Evolutionary conservation across 1,140 invertebrate species (phyloP), one percentile per base, ranked within the genome.

Genomic region (Drosophila yakuba): DNA sequence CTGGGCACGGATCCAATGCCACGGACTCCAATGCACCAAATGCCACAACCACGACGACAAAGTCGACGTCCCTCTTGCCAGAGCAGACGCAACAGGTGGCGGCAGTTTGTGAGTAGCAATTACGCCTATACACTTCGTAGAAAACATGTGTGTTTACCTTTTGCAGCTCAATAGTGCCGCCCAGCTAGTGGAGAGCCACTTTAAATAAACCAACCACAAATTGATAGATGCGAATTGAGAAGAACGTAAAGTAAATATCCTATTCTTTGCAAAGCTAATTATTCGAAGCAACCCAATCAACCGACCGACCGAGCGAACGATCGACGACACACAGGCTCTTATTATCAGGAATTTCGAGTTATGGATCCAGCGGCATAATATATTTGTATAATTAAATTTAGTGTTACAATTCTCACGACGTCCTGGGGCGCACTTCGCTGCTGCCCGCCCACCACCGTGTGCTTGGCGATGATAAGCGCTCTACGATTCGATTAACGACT

Each of bases 331-430:
- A 79, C 84, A 74, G 56, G 78, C 81, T 85, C 82, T 85, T 86
- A 85, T 77, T 68, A 88, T 73, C 84, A 80, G 67, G 71, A 88
- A 83, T 69, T 79, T 83, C 79, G 80, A 88, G 83, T 71, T 73
- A 88, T 77, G 80, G 83, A 88, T 80, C 82, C 56, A 73, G 88
- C 67, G 74, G 83, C 69, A 78, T 72, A 82, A 89, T 66, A 74
- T 86, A 85, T 74, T 89, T 88, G 83, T 88, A 88, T 80, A 88
- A 88, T 88, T 88, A 89, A 83, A 88, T 67, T 83, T 88, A 88
- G 79, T 88, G 84, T 89, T 88, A 88, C 67, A 58, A 69, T 78
- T 86, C 83, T 89, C 76, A 88, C 86, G 79, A 80, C 83, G 83
- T 88, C 83, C 83, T 83, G 79, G 72, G 50, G 76, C 62, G 75